These are phyloP conservation scores for Hypsopygia costalis DNA, from an alignment of 2,888 invertebrate species.

Conservation along the genomic window DNA sequence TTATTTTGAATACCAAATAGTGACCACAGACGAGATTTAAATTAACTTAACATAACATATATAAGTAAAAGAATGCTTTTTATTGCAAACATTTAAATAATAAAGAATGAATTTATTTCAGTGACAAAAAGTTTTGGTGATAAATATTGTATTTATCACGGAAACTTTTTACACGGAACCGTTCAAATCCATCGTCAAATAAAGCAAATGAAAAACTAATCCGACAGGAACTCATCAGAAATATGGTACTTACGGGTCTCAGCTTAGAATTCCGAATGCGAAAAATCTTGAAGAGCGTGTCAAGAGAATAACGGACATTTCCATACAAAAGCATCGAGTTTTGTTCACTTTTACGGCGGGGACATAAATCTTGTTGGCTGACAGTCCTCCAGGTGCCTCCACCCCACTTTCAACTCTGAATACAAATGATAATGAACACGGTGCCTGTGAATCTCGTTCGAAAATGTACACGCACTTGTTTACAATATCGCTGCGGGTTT, in stretches of 20 bases:
- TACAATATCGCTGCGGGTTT: conserved; percentile 18
- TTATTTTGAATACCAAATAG: no score
- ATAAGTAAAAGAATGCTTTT: not conserved
- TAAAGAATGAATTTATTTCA: no score
- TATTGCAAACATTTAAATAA: not conserved
- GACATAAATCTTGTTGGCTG: conserved; percentile 62
- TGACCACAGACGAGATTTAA: no score
- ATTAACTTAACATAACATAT: no score
- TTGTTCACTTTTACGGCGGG: conserved; percentile 43
- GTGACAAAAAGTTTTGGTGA: no score
- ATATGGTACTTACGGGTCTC: conserved; percentile 1
- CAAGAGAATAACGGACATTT: conserved; percentile 40
- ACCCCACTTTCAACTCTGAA: conserved; percentile 45
- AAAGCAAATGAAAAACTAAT: conserved; percentile 4
- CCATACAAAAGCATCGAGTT: conserved; percentile 57
- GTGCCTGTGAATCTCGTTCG: conserved; percentile 25
- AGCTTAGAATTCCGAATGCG: conserved; percentile 11
- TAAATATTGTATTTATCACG: not conserved
- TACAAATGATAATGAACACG: conserved; percentile 71
- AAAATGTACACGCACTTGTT: conserved; percentile 24
- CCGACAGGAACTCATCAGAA: conserved; percentile 3
- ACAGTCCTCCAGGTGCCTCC: conserved; percentile 59
- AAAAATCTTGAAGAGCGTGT: conserved; percentile 19
- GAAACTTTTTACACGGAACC: not conserved
- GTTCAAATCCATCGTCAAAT: not conserved